Conservation (phyloP, 2,888 invertebrate species). For the Theretra japonica region DNA sequence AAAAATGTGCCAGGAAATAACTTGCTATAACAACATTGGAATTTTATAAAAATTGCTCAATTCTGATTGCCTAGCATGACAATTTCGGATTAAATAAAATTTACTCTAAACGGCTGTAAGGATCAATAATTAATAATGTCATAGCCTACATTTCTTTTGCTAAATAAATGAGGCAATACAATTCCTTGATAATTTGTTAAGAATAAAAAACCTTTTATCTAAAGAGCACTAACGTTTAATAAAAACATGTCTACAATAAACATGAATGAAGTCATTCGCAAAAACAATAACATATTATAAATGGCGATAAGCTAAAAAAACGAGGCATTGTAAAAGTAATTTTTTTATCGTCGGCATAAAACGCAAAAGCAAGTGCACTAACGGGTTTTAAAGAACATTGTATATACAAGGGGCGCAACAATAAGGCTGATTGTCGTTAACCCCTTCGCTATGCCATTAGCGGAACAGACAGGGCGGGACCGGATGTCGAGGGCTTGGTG, state of each 20-base stretch:
- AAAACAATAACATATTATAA: slow-evolving; percentile 2
- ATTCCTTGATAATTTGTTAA: too few relatives aligned
- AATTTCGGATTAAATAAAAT: too few relatives aligned
- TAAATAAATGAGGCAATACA: too few relatives aligned
- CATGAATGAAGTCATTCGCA: slow-evolving; percentile 3
- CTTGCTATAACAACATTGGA: too few relatives aligned
- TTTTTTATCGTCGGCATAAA: slow-evolving; percentile 1
- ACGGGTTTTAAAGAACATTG: slow-evolving; percentile 28
- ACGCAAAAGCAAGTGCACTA: slow-evolving; percentile 21
- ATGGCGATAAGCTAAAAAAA: slow-evolving; percentile 1
- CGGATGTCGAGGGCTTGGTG: slow-evolving; percentile 59
- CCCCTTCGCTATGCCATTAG: slow-evolving; percentile 58
- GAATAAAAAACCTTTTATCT: neutral
- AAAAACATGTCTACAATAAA: neutral
- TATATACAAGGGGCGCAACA: slow-evolving; percentile 39
- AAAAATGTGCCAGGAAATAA: too few relatives aligned
- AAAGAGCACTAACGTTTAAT: neutral
- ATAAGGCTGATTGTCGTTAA: slow-evolving; percentile 48
- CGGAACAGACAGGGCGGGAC: slow-evolving; percentile 66
- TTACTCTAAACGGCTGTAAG: too few relatives aligned
- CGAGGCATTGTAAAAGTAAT: neutral
- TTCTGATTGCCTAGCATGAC: too few relatives aligned
- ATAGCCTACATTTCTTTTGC: too few relatives aligned
- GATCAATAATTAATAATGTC: too few relatives aligned
- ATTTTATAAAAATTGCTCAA: too few relatives aligned